Base-by-base conservation (phyloP, 1,140 invertebrate genomes). In the Heliconius hewitsoni region DNA sequence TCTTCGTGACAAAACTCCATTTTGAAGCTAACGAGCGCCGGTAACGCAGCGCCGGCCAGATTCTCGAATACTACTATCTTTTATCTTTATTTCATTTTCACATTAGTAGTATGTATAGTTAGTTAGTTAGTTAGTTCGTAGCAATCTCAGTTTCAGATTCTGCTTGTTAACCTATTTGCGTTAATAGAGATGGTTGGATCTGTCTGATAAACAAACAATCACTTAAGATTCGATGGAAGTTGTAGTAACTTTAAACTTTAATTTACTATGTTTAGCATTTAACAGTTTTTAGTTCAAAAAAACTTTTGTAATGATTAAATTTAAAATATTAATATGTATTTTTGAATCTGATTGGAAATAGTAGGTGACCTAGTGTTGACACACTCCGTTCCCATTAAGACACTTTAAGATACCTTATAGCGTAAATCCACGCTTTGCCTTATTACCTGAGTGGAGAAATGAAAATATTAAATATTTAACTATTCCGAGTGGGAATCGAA, bases 1-100 rank as follows among this genome's bases (percentile, higher is more conserved):
- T 87, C 84, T 89, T 89, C 88, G 88, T 89, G 88, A 89, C 88
- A 87, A 89, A 88, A 84, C 82, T 80, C 84, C 86, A 88, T 89
- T 89, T 78, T 73, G 46, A 72, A 74, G 57, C 78, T 89, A 89
- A 87, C 87, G 88, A 88, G 86, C 81, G 50, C 42, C 73, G 52
- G 81, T 80, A 84, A 83, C 81, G 82, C 81, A 79, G 79, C 81
- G 82, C 81, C 76, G 79, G 80, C 77, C 81, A 77, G 81, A 71
- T 82, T 82, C 81, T 84, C 73, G 80, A 79, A 83, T 82, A 82
- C 77, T 52, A 78, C 78, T 85, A 87, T 87, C 83, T 86, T 82
- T 85, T 88, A 85, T 85, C 83, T 80, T 81, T 71, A 60, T 76
- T 75, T 80, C 76, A 75, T 84, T 81, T 83, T 79, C 74, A 72